phyloP scores from a whole-genome alignment of 2,113 vertebrate species.

The Toxotes chatareus region DNA sequence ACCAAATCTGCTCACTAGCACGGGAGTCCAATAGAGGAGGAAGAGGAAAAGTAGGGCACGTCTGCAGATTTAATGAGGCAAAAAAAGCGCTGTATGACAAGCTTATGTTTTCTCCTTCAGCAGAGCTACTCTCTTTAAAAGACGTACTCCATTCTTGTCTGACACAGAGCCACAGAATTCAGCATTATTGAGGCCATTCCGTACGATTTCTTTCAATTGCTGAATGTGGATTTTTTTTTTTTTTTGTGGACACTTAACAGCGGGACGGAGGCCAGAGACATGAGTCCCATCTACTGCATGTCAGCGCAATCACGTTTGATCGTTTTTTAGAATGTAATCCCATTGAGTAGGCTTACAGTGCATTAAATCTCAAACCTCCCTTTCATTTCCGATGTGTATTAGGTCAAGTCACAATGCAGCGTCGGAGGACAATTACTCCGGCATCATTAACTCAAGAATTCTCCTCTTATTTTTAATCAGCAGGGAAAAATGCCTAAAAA shows the following conservation, averaged over 20 bases:
- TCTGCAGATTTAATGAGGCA: constrained; percentile 84
- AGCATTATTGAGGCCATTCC: constrained; percentile 24
- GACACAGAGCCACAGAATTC: constrained; percentile 37
- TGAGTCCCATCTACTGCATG: constrained; percentile 59
- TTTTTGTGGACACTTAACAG: constrained; percentile 35
- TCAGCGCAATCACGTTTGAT: constrained; percentile 67
- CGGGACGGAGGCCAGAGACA: constrained; percentile 46
- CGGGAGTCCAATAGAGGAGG: constrained; percentile 63
- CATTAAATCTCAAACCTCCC: constrained; percentile 63
- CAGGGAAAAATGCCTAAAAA: background rate
- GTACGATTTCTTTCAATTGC: constrained; percentile 29
- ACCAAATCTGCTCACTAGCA: constrained; percentile 72
- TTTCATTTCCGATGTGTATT: constrained; percentile 65
- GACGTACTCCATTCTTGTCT: constrained; percentile 50
- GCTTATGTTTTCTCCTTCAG: constrained; percentile 77
- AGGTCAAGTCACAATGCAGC: constrained; percentile 38
- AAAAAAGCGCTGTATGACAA: constrained; percentile 66
- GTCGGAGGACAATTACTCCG: constrained; percentile 52
- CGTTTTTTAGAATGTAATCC: constrained; percentile 71
- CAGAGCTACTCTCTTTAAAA: constrained; percentile 59
- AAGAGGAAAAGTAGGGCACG: constrained; percentile 78
- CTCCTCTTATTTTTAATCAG: background rate
- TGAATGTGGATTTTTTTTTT: constrained; percentile 23
- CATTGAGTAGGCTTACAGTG: constrained; percentile 69
- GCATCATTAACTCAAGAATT: constrained; percentile 50